phyloP scores from a whole-genome alignment of 2,113 vertebrate species.

The Merops nubicus region DNA sequence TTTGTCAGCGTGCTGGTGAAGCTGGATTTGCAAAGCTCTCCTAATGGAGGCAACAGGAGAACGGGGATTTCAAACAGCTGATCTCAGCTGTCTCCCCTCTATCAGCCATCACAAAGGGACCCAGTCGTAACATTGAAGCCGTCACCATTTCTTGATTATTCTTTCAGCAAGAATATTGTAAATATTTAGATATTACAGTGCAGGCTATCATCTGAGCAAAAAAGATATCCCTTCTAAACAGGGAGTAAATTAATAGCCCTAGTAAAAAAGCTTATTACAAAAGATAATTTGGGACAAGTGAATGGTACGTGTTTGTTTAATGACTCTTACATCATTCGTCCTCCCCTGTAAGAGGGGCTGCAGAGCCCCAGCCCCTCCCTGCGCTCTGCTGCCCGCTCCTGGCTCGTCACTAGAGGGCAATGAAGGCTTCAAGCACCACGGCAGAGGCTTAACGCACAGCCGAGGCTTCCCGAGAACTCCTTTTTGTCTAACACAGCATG shows the following conservation, averaged over 20 bases:
- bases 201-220: background rate
- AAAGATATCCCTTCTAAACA: background rate
- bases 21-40: background rate
- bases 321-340: no score
- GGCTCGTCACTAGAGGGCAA: constrained; percentile 16
- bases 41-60: background rate
- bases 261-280: background rate
- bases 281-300: background rate
- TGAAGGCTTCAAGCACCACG: fast-evolving
- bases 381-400: fast-evolving
- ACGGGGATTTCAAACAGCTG: background rate
- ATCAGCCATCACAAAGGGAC: background rate
- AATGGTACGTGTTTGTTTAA: fast-evolving
- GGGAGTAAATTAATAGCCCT: background rate
- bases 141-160: background rate
- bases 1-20: background rate
- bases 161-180: background rate
- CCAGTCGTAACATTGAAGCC: background rate
- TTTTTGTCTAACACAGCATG: fast-evolving
- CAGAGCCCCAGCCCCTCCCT: background rate
- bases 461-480: fast-evolving
- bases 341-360: fast-evolving
- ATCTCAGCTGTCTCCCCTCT: background rate
- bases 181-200: background rate
- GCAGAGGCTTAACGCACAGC: fast-evolving